These are phyloP conservation scores for Melospiza georgiana DNA, from an alignment of 2,113 vertebrate species.

Conservation along the genomic window DNA sequence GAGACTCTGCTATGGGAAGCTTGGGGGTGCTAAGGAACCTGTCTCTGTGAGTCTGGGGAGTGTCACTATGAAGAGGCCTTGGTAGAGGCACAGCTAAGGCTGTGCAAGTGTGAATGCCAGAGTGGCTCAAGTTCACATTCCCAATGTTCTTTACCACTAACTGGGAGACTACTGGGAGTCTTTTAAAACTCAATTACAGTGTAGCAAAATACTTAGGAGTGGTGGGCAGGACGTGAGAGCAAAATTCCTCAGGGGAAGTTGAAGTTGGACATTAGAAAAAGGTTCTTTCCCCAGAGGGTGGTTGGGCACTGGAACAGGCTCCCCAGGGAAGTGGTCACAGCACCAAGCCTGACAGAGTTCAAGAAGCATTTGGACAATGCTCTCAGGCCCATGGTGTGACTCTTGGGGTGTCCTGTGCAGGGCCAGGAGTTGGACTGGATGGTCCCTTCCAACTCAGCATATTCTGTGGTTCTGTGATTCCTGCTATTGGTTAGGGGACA, in stretches of 20 bases:
- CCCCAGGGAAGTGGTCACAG: not conserved
- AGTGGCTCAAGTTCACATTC: not conserved
- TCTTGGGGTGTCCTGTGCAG: too few relatives aligned
- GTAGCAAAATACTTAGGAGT: not conserved
- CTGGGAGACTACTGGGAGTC: not conserved
- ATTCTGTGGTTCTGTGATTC: not conserved
- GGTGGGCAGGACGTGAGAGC: not conserved
- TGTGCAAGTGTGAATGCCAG: not conserved
- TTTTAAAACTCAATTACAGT: not conserved
- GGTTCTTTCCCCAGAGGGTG: not conserved
- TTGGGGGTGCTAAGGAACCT: not conserved
- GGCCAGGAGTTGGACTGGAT: not conserved
- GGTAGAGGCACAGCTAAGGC: not conserved
- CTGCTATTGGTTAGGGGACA: not conserved
- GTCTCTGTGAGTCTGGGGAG: not conserved
- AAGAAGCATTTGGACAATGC: not conserved
- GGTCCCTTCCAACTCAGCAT: not conserved
- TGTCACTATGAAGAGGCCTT: not conserved
- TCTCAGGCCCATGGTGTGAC: not conserved
- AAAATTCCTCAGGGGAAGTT: not conserved
- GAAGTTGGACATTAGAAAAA: not conserved
- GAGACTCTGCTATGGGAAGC: not conserved
- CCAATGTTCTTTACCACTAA: not conserved
- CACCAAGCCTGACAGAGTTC: not conserved
- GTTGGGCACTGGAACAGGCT: not conserved